These are phyloP conservation scores for Phaetusa simplex DNA, from an alignment of 2,113 vertebrate species.

Conservation along the genomic window DNA sequence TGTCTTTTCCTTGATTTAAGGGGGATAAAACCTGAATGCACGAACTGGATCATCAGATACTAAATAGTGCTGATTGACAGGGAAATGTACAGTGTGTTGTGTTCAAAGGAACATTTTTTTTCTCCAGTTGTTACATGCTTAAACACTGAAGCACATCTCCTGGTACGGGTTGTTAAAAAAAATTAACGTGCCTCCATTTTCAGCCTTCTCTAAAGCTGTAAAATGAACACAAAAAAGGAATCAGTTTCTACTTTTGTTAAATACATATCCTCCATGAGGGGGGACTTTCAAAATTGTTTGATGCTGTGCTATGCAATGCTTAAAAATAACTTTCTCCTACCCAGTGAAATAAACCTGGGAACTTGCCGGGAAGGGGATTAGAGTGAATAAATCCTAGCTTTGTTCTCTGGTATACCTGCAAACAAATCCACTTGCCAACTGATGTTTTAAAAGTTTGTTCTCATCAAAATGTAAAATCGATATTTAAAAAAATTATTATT, in stretches of 20 bases:
- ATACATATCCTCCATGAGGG: not conserved
- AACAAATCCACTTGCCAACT: not conserved
- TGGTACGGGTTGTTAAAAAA: not conserved
- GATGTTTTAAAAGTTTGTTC: not conserved
- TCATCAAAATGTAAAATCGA: not conserved
- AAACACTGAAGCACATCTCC: not conserved
- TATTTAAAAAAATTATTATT: not conserved
- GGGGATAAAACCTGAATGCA: not conserved
- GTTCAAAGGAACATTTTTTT: not conserved
- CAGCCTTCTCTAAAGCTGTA: not conserved
- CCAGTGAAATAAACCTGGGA: slow-evolving; percentile 10
- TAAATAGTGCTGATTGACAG: not conserved
- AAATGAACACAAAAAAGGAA: not conserved
- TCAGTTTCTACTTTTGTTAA: not conserved
- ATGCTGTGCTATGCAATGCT: not conserved
- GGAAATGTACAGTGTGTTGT: not conserved
- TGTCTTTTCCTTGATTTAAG: not conserved
- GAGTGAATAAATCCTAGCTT: not conserved
- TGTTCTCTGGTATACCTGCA: slow-evolving; percentile 16
- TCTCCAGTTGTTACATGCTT: not conserved
- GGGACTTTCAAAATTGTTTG: not conserved
- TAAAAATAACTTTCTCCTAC: not conserved
- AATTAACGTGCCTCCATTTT: not conserved
- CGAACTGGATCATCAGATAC: not conserved
- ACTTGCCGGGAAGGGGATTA: not conserved